Evolutionary conservation across 2,888 invertebrate species (phyloP), one percentile per base, ranked within the genome.

Genomic region (Exocentrus adspersus): DNA sequence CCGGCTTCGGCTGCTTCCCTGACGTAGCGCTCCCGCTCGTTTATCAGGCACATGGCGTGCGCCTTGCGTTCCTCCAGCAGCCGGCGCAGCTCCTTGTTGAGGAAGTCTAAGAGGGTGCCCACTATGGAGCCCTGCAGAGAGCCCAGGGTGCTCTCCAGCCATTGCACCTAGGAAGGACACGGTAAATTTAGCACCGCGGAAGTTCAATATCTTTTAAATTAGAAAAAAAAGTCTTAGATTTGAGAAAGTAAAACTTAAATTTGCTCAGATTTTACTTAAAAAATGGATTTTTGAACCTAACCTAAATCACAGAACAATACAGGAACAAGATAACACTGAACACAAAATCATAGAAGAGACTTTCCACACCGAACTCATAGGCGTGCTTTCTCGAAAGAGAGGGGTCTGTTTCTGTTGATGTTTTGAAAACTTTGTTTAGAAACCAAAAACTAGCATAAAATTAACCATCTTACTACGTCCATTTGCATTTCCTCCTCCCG

Each of bases 1-100:
- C 94, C 93, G 1, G 92, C 90, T 80, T 94, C 94, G 6, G 88
- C 89, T 0, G 94, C 93, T 80, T 95, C 94, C 0, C 92, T 85
- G 77, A 89, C 87, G 68, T 88, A 84, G 67, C 93, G 86, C 74
- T 93, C 91, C 24, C 92, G 85, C 75, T 94, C 93, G 0, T 93
- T 92, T 37, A 94, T 82, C 71, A 94, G 84, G 20, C 91, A 88
- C 77, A 91, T 88, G 0, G 93, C 93, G 73, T 95, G 94, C 10
- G 92, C 88, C 62, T 89, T 86, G 4, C 93, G 85, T 79, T 95
- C 94, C 72, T 93, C 92, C 66, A 90, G 86, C 1, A 95, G 82
- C 9, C 93, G 85, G 9, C 87, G 80, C 68, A 94, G 84, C 81
- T 95, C 95, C 79, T 94, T 91, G 79, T 90, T 89, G 12, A 95